Evolutionary conservation across 2,888 invertebrate species (phyloP).

Genomic region (Pterobdella sp.): DNA sequence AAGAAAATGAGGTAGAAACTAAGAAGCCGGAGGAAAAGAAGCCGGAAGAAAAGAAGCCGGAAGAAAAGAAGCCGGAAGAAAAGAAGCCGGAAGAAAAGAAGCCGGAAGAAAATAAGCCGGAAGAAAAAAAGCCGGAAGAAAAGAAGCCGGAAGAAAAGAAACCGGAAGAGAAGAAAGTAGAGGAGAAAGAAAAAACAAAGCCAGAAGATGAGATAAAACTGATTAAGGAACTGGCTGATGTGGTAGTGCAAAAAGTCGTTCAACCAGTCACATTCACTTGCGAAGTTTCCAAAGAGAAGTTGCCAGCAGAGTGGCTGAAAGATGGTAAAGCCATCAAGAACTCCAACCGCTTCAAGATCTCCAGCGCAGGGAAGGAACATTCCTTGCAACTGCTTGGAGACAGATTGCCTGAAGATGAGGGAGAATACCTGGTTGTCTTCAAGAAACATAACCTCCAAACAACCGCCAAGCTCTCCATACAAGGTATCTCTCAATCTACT

Average conservation of each 20-base stretch:
- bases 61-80: slow-evolving; percentile 12
- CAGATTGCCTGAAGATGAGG: slow-evolving; percentile 56
- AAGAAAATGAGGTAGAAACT: no score
- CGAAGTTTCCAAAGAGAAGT: slow-evolving; percentile 70
- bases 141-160: slow-evolving; percentile 45
- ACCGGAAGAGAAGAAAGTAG: slow-evolving; percentile 38
- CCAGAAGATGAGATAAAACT: slow-evolving; percentile 35
- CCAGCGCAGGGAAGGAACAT: slow-evolving; percentile 54
- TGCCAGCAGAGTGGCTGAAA: slow-evolving; percentile 66
- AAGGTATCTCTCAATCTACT: slow-evolving; percentile 39
- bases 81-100: slow-evolving; percentile 15
- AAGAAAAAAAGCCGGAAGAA: slow-evolving; percentile 13
- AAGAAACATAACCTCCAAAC: slow-evolving; percentile 41
- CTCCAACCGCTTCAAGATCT: slow-evolving; percentile 32
- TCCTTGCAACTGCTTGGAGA: slow-evolving; percentile 76
- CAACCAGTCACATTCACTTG: slow-evolving; percentile 59
- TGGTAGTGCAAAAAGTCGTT: slow-evolving; percentile 43
- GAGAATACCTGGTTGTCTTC: slow-evolving; percentile 41
- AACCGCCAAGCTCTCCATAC: slow-evolving; percentile 43
- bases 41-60: slow-evolving; percentile 18
- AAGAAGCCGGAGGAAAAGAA: slow-evolving; percentile 47
- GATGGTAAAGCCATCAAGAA: slow-evolving; percentile 33
- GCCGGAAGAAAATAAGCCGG: slow-evolving; percentile 13
- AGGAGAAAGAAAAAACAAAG: slow-evolving; percentile 61
- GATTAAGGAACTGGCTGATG: slow-evolving; percentile 43